phyloP scores from a whole-genome alignment of 2,888 invertebrate species.

The Amblyteles armatorius region DNA sequence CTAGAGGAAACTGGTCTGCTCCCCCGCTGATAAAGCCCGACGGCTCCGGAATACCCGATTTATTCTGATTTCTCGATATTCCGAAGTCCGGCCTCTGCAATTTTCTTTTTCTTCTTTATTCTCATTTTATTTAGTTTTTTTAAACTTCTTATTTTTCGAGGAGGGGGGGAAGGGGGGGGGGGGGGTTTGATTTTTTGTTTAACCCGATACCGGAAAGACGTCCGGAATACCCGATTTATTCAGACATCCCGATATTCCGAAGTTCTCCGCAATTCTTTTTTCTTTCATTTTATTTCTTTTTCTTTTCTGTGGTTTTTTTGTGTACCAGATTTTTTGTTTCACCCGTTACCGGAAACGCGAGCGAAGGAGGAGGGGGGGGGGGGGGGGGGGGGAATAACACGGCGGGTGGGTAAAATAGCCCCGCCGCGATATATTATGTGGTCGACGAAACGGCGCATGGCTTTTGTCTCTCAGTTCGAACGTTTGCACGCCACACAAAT shows the following conservation, averaged over 20 bases:
- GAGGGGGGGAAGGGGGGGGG: too few relatives aligned
- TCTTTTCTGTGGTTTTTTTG: too few relatives aligned
- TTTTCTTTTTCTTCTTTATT: not conserved
- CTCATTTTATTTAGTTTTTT: too few relatives aligned
- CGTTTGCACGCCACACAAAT: constrained; percentile 56
- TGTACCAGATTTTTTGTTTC: not conserved
- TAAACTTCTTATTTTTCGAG: too few relatives aligned
- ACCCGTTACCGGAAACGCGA: not conserved
- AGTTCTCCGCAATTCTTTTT: not conserved
- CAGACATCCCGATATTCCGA: not conserved
- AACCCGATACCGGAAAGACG: too few relatives aligned
- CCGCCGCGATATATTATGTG: constrained; percentile 18
- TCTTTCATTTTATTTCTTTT: not conserved
- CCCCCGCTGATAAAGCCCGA: constrained; percentile 10
- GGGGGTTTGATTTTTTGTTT: too few relatives aligned
- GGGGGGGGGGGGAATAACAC: too few relatives aligned
- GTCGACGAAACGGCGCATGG: constrained; percentile 27
- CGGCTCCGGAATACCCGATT: not conserved
- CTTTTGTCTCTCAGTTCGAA: constrained; percentile 36
- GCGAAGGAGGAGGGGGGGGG: too few relatives aligned
- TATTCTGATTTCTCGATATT: not conserved
- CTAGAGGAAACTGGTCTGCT: not conserved
- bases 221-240: not conserved
- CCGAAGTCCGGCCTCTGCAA: not conserved
- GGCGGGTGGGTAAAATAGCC: not conserved